A percentile compares a stretch with the other conserved stretches of the same genome.
Conservation (phyloP, 2,888 invertebrate species). For the Lathronympha strigana region DNA sequence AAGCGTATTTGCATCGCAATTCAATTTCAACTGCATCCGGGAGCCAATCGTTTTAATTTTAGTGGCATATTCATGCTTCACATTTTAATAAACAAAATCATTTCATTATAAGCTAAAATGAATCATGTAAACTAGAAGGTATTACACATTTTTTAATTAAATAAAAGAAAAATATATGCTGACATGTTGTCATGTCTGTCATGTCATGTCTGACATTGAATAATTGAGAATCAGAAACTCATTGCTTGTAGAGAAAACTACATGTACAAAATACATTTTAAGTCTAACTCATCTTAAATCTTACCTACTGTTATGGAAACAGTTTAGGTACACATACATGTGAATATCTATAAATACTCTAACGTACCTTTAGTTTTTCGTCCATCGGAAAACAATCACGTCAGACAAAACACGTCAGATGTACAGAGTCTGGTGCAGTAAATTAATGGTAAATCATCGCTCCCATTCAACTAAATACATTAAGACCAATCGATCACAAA, state of each 20-base stretch:
- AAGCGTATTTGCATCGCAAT: conserved; percentile 28
- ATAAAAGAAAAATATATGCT: no score
- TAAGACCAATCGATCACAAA: conserved; percentile 40
- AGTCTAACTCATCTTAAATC: no score
- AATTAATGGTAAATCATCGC: conserved; percentile 29
- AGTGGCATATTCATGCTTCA: neutral
- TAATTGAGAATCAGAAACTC: no score
- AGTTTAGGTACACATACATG: no score
- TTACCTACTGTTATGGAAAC: no score
- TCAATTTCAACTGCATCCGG: conserved; percentile 28
- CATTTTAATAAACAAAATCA: neutral
- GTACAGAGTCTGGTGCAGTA: conserved; percentile 10
- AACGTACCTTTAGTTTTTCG: conserved; percentile 8
- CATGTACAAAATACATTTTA: no score
- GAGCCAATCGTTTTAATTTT: conserved; percentile 30
- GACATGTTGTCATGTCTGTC: no score
- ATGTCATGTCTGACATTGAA: no score
- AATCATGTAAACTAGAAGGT: neutral
- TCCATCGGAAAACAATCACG: conserved; percentile 10
- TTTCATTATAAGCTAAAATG: neutral
- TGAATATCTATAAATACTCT: no score
- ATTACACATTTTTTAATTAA: no score
- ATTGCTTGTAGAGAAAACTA: no score
- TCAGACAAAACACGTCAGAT: conserved; percentile 24
- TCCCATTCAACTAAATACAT: conserved; percentile 19